phyloP scores from a whole-genome alignment of 2,113 vertebrate species.

The Hippocampus abdominalis region DNA sequence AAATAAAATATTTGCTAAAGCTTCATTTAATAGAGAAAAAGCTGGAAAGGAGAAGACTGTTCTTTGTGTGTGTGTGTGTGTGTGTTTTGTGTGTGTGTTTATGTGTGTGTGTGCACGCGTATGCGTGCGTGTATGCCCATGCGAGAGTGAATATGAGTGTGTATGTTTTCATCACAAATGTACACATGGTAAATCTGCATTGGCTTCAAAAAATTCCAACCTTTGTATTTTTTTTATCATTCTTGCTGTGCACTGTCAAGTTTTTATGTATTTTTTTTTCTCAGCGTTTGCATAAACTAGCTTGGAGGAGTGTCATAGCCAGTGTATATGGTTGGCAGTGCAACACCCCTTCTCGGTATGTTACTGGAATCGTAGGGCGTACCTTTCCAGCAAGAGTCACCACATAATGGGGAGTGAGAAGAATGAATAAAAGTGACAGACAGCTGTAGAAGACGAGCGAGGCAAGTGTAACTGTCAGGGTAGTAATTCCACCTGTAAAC shows the following conservation, averaged over 20 bases:
- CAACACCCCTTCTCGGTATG: constrained; percentile 44
- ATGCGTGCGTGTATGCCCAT: too few species aligned
- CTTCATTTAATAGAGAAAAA: too few species aligned
- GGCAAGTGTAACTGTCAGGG: constrained; percentile 29
- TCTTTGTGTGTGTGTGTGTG: too few species aligned
- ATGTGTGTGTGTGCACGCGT: too few species aligned
- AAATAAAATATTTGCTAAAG: too few species aligned
- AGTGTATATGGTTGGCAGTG: constrained; percentile 35
- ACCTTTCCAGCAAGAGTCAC: constrained; percentile 61
- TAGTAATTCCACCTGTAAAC: constrained; percentile 39
- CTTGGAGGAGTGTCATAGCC: constrained; percentile 27
- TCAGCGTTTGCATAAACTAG: constrained; percentile 27
- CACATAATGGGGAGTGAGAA: constrained; percentile 61
- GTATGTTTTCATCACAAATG: too few species aligned
- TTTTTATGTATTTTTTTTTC: neutral
- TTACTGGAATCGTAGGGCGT: constrained; percentile 60
- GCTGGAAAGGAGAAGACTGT: too few species aligned
- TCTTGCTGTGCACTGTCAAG: neutral
- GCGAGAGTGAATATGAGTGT: too few species aligned
- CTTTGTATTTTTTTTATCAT: neutral
- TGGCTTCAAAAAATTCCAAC: too few species aligned
- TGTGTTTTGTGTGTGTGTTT: too few species aligned
- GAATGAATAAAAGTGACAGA: constrained; percentile 57
- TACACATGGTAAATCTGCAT: too few species aligned
- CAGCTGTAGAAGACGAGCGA: constrained; percentile 61